Conservation (phyloP, 2,888 invertebrate genomes). For the Conchocele bisecta region DNA sequence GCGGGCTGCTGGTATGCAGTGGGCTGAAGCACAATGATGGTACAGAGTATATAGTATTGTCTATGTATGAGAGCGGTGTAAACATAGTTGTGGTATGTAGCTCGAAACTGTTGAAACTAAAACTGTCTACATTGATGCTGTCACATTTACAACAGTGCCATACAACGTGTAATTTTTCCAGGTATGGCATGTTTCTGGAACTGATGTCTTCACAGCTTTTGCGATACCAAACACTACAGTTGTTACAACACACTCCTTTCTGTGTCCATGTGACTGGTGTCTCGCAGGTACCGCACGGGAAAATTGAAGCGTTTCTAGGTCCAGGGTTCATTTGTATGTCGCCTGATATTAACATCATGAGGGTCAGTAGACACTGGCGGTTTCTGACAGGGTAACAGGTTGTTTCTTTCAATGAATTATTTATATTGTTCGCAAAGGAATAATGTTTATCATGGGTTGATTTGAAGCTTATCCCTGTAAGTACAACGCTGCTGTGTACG, state of each 20-base stretch:
- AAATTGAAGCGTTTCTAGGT: conserved; percentile 21
- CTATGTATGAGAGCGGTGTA: neutral
- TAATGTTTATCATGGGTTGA: neutral
- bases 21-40: conserved; percentile 21
- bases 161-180: neutral
- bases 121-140: conserved; percentile 29
- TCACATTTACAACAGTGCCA: conserved; percentile 33
- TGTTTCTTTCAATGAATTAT: neutral
- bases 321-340: conserved; percentile 11
- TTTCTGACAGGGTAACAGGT: neutral
- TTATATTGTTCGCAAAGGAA: neutral
- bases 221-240: conserved; percentile 30
- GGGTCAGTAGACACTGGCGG: neutral
- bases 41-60: conserved; percentile 5
- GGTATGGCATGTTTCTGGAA: conserved; percentile 6
- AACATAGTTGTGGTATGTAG: conserved; percentile 14
- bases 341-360: neutral
- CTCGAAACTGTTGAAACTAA: conserved; percentile 36
- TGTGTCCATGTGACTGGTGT: conserved; percentile 27
- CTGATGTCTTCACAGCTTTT: conserved; percentile 11
- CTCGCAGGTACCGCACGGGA: conserved; percentile 32
- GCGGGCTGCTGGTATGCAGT: conserved; percentile 26
- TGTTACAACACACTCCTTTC: conserved; percentile 30
- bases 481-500: too few species aligned
- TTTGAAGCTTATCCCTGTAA: too few species aligned